Percentiles rank a stretch among this genome's conserved stretches.
phyloP scores from a whole-genome alignment of 2,113 vertebrate species.

The Bubo bubo region DNA sequence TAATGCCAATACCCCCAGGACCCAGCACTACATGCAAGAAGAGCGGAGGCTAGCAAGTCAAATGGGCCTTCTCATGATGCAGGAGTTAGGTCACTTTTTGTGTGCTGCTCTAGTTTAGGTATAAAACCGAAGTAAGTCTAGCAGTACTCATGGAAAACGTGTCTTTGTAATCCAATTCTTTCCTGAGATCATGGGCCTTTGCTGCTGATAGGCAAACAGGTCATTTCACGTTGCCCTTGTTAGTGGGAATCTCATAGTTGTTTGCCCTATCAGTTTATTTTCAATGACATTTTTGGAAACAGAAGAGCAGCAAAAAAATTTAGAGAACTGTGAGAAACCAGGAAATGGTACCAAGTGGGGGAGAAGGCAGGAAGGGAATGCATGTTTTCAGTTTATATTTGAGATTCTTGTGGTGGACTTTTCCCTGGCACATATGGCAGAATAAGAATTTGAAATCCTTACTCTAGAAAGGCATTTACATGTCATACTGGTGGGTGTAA shows the following conservation, averaged over 20 bases:
- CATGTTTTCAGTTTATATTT: background rate
- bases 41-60: background rate
- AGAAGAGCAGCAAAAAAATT: background rate
- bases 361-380: background rate
- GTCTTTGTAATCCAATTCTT: background rate
- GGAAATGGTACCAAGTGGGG: background rate
- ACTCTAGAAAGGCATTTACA: background rate
- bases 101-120: background rate
- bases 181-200: background rate
- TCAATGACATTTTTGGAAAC: background rate
- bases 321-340: constrained; percentile 21
- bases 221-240: background rate
- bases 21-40: background rate
- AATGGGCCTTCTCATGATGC: background rate
- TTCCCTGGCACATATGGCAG: background rate
- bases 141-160: background rate
- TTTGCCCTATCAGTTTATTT: constrained; percentile 30
- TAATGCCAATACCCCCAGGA: background rate
- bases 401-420: background rate
- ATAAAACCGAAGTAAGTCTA: background rate
- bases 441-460: background rate
- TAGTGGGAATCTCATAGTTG: background rate
- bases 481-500: background rate
- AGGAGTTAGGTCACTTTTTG: background rate
- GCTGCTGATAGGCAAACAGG: rapidly evolving